A percentile compares a stretch with the other conserved stretches of the same genome.
phyloP scores from a whole-genome alignment of 35 echinoderm and acorn worm species.

The Apostichopus parvimensis region DNA sequence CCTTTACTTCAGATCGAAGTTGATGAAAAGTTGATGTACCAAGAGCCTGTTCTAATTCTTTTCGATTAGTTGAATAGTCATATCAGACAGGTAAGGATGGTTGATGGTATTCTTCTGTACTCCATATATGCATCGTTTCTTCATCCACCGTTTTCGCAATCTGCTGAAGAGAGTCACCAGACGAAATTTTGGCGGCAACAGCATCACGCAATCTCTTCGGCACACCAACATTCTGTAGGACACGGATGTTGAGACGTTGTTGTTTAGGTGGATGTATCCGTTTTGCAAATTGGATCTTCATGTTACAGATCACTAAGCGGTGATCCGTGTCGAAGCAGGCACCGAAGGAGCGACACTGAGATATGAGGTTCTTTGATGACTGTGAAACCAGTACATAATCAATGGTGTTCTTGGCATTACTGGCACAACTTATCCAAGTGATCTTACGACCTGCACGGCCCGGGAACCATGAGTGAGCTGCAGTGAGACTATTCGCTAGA shows the following conservation, averaged over 20 bases:
- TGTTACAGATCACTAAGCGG: neutral
- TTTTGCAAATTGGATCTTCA: neutral
- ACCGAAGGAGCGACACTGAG: neutral
- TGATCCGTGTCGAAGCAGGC: neutral
- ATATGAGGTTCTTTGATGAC: neutral
- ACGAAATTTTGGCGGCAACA: neutral
- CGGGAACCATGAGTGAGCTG: neutral
- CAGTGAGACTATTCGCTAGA: conserved; percentile 1
- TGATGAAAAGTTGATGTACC: neutral
- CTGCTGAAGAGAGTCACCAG: conserved; percentile 2
- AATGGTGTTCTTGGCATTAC: neutral
- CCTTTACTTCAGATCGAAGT: neutral
- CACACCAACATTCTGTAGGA: conserved; percentile 5
- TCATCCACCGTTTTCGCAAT: neutral
- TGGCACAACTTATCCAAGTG: neutral
- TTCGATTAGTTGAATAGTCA: neutral
- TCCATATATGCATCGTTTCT: neutral
- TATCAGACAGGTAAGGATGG: neutral
- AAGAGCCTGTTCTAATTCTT: neutral
- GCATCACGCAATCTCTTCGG: neutral
- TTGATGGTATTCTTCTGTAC: neutral
- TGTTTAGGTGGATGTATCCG: neutral
- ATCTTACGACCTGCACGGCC: neutral
- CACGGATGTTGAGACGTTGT: neutral
- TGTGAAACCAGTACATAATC: neutral